phyloP scores from a whole-genome alignment of 2,888 invertebrate genomes.

The Abrostola triplasia region DNA sequence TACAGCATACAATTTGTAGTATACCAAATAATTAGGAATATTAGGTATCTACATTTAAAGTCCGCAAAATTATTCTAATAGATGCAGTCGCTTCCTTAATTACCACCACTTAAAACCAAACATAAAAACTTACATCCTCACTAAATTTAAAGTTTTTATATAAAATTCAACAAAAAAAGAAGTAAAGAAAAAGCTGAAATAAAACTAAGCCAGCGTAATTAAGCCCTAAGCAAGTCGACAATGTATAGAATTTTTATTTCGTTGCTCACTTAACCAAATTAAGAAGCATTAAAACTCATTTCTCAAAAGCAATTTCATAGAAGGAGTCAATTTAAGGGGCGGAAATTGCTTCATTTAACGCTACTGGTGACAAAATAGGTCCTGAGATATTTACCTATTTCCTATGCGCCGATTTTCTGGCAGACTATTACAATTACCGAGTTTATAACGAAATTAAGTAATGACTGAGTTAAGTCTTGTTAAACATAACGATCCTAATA shows the following conservation, averaged over 20 bases:
- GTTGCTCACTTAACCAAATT: slow-evolving; percentile 67
- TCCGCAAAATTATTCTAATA: no score
- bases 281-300: slow-evolving; percentile 68
- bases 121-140: not conserved
- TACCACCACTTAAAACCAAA: not conserved
- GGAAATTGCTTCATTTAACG: slow-evolving; percentile 79
- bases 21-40: no score
- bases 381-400: slow-evolving; percentile 63
- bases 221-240: slow-evolving; percentile 44
- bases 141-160: not conserved
- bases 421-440: slow-evolving; percentile 40
- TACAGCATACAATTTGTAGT: no score
- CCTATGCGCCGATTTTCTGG: slow-evolving; percentile 45
- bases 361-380: slow-evolving; percentile 70
- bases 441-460: slow-evolving; percentile 42
- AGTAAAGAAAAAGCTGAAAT: slow-evolving; percentile 20
- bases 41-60: no score
- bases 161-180: slow-evolving; percentile 3
- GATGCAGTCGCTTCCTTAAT: no score
- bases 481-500: slow-evolving; percentile 39
- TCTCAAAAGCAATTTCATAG: slow-evolving; percentile 69
- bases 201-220: slow-evolving; percentile 41
- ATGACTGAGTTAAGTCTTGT: slow-evolving; percentile 33
- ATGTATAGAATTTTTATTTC: slow-evolving; percentile 61
- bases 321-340: slow-evolving; percentile 73